phyloP scores from a whole-genome alignment of 2,113 vertebrate species.

The Oreochromis niloticus region DNA sequence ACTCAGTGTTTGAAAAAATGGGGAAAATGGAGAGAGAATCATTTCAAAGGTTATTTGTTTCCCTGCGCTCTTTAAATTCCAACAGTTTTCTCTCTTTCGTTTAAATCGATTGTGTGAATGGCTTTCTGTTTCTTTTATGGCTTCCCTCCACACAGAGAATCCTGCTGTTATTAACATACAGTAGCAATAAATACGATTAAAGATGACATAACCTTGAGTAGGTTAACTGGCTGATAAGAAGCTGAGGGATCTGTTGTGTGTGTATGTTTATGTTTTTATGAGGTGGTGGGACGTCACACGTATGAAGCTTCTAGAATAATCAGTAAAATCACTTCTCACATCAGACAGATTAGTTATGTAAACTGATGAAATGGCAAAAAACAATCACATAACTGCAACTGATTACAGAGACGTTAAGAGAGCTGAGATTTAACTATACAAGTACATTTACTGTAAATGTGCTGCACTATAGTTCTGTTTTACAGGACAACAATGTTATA shows the following conservation, averaged over 20 bases:
- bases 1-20: conserved; percentile 25
- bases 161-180: background rate
- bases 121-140: background rate
- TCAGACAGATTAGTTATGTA: background rate
- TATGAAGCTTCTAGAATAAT: background rate
- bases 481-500: background rate
- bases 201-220: conserved; percentile 20
- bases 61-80: background rate
- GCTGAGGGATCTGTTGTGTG: conserved; percentile 6
- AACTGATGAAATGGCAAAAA: background rate
- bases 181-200: background rate
- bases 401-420: background rate
- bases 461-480: background rate
- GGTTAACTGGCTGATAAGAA: conserved; percentile 44
- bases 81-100: background rate
- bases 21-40: background rate
- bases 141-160: background rate
- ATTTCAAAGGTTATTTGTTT: conserved; percentile 21
- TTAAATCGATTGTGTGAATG: background rate
- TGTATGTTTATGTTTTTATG: background rate
- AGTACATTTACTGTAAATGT: background rate
- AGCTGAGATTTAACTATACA: background rate
- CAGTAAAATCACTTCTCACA: background rate
- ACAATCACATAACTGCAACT: background rate
- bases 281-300: background rate